phyloP scores from a whole-genome alignment of 2,888 invertebrate species.

The Hermaeophaga mercurialis region DNA sequence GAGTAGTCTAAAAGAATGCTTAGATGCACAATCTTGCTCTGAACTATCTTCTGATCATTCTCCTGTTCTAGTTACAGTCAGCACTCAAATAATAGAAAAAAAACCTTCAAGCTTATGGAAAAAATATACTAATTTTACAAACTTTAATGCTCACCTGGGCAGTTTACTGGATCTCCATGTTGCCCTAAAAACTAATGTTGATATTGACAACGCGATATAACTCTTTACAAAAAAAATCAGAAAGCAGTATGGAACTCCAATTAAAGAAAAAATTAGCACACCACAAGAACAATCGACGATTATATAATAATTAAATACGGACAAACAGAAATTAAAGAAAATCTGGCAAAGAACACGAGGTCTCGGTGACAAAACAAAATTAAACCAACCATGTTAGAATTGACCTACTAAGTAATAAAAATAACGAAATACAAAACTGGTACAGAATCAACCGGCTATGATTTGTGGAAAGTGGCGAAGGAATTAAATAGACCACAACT shows the following conservation, averaged over 20 bases:
- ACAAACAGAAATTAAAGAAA: neutral
- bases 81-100: neutral
- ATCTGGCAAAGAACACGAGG: neutral
- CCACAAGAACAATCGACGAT: neutral
- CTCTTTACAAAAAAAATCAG: neutral
- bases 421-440: too few species aligned
- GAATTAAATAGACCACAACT: too few species aligned
- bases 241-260: neutral
- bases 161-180: neutral
- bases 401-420: too few species aligned
- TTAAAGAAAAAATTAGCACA: neutral
- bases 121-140: too few species aligned
- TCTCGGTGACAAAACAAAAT: too few species aligned
- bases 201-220: neutral
- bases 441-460: too few species aligned
- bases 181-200: neutral
- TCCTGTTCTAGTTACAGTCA: neutral
- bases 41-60: too few species aligned
- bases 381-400: too few species aligned
- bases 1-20: too few species aligned
- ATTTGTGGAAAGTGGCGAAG: too few species aligned
- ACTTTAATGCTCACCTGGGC: neutral
- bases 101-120: neutral
- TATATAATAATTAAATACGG: too few species aligned
- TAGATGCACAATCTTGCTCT: too few species aligned